A percentile compares a stretch with the other conserved stretches of the same genome.
Conservation (phyloP, 2,797 vertebrate species). For the Lepus townsendii region DNA sequence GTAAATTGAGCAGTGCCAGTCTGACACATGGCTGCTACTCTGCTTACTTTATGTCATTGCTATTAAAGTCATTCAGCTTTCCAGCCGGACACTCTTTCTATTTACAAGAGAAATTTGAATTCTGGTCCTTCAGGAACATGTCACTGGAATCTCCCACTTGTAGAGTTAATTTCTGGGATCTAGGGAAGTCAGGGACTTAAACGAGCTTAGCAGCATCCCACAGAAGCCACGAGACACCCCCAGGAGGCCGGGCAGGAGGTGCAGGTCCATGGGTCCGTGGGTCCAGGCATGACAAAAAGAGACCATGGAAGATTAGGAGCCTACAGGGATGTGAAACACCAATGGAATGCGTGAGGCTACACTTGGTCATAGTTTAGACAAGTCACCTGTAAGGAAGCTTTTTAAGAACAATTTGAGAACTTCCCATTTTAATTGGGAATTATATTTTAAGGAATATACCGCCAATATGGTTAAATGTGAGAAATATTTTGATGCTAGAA, state of each 20-base stretch:
- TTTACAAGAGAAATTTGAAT: conserved; percentile 28
- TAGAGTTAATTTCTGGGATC: background rate
- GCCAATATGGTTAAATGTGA: conserved; percentile 10
- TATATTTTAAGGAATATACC: conserved; percentile 19
- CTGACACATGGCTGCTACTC: background rate
- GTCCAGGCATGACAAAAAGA: background rate
- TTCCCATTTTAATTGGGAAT: conserved; percentile 43
- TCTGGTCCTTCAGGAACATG: conserved; percentile 1
- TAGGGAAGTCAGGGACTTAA: background rate
- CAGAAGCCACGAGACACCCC: background rate
- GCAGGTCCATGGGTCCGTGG: too few species aligned
- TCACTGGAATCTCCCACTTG: background rate
- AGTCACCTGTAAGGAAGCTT: background rate
- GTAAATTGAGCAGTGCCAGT: background rate
- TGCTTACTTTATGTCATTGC: background rate
- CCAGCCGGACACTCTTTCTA: background rate
- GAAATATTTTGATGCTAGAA: conserved; percentile 26
- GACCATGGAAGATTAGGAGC: background rate
- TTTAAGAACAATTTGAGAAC: background rate
- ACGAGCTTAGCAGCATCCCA: background rate
- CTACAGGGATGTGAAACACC: background rate
- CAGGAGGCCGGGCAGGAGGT: background rate
- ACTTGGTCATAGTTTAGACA: background rate
- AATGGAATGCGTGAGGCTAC: background rate
- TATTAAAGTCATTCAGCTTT: background rate